A percentile compares a stretch with the other conserved stretches of the same genome.
These are phyloP conservation scores for Ischnura elegans DNA, from an alignment of 2,888 invertebrate genomes.

Conservation along the genomic window DNA sequence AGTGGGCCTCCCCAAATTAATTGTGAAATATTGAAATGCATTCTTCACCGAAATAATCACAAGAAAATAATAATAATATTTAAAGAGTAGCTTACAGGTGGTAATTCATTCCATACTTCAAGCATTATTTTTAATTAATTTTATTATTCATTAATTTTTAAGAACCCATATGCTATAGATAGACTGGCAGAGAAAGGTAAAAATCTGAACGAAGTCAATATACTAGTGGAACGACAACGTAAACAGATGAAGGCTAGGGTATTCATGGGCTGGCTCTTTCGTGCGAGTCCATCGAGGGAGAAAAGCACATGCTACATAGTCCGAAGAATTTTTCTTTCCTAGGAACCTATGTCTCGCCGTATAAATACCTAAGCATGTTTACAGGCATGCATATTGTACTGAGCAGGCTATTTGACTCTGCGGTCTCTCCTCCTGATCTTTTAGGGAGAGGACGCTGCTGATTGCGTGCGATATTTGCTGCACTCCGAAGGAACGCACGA, in stretches of 20 bases:
- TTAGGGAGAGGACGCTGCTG: not conserved
- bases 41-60: no score
- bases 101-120: no score
- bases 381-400: not conserved
- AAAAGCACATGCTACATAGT: not conserved
- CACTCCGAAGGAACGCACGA: not conserved
- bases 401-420: not conserved
- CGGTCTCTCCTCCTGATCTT: not conserved
- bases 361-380: slow-evolving; percentile 10
- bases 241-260: not conserved
- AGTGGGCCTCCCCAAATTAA: no score
- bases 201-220: no score
- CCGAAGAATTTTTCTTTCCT: not conserved
- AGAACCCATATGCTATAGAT: no score
- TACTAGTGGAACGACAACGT: not conserved
- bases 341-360: not conserved
- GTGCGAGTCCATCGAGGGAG: not conserved
- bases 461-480: not conserved
- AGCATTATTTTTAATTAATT: no score
- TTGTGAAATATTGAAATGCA: no score
- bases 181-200: no score
- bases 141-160: no score
- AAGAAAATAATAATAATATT: no score
- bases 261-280: not conserved
- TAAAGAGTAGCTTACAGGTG: no score